Evolutionary conservation across 2,797 vertebrate genomes (phyloP).

Genomic region (Luscinia megarhynchos): DNA sequence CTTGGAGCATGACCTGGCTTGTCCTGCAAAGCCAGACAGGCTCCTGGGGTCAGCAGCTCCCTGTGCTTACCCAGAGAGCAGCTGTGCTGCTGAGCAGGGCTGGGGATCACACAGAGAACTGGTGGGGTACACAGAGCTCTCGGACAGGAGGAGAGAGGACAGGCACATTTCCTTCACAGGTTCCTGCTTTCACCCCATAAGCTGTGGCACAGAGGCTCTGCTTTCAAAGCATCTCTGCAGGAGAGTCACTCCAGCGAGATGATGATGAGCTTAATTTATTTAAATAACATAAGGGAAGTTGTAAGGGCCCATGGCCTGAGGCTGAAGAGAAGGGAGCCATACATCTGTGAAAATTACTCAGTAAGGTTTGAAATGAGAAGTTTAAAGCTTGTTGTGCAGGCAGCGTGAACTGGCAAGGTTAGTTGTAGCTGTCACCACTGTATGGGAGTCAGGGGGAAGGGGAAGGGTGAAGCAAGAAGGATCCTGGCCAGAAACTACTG

Average conservation of each 20-base stretch:
- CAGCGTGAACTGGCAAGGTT: neutral
- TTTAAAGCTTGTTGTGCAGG: neutral
- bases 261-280: constrained; percentile 33
- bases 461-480: neutral
- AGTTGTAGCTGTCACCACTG: neutral
- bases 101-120: no score
- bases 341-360: constrained; percentile 19
- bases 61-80: neutral
- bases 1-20: neutral
- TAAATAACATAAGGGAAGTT: neutral
- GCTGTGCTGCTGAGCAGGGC: neutral
- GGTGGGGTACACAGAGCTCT: fast-evolving
- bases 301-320: neutral
- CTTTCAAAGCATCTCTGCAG: neutral
- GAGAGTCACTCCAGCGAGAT: neutral
- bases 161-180: neutral
- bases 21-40: neutral
- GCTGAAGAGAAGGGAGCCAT: neutral
- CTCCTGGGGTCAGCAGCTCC: neutral
- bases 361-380: constrained; percentile 26
- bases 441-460: neutral
- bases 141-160: fast-evolving
- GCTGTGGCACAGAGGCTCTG: neutral
- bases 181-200: neutral
- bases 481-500: neutral